A percentile compares a stretch with the other conserved stretches of the same genome.
Evolutionary conservation across 1,140 invertebrate genomes (phyloP).

Genomic region (Maconellicoccus hirsutus): DNA sequence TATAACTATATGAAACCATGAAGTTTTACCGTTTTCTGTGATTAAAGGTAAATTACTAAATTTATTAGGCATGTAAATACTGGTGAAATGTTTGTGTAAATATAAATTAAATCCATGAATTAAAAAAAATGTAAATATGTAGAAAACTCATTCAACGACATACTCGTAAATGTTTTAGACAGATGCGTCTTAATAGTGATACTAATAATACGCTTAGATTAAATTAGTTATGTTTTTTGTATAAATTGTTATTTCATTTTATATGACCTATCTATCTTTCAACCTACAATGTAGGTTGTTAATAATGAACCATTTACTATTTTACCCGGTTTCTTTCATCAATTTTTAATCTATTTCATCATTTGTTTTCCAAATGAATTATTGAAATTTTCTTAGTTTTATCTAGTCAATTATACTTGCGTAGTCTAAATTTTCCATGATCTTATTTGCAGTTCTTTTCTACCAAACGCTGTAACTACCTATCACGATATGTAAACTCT

Average conservation of each 20-base stretch:
- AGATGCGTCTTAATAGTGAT: not conserved
- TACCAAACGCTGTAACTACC: too few species aligned
- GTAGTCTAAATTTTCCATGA: too few species aligned
- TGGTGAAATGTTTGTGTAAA: too few species aligned
- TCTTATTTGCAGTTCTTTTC: too few species aligned
- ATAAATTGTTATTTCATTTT: not conserved
- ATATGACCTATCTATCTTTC: not conserved
- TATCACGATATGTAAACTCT: too few species aligned
- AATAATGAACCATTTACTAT: not conserved
- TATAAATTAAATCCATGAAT: not conserved
- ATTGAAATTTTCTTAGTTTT: too few species aligned
- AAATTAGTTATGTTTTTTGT: not conserved
- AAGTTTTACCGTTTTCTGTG: not conserved
- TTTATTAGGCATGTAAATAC: not conserved
- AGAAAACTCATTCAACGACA: not conserved
- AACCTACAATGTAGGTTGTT: not conserved
- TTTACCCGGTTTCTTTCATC: constrained; percentile 3
- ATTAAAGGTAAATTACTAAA: not conserved
- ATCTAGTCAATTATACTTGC: too few species aligned
- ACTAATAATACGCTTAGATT: constrained; percentile 7
- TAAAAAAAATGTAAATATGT: constrained; percentile 8
- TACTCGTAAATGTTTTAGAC: too few species aligned
- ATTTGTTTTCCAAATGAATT: too few species aligned
- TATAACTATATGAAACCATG: not conserved
- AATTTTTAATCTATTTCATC: not conserved